Evolutionary conservation across 2,888 invertebrate species (phyloP), one percentile per base, ranked within the genome.

Genomic region (Tetheella fluctuosa): DNA sequence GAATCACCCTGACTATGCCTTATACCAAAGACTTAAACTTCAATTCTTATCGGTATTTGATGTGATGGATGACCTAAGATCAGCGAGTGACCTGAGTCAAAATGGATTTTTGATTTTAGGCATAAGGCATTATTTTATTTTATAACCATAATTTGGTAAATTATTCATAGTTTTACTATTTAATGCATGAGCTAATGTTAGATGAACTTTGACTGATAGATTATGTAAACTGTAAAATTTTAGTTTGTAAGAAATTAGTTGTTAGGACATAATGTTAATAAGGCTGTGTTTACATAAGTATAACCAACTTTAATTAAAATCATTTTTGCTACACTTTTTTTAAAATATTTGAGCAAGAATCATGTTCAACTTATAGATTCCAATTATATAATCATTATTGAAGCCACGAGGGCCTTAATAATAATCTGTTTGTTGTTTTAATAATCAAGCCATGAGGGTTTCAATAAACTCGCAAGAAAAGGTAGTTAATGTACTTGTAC

Each of bases 191-290:
- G 15, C 48, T 20, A 10, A 20, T 42, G 42, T 48, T 39, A 39
- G 13, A 48, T 48, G 48, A 48, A 48, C 48, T 48, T 48, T 48
- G 48, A 48, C 48, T 48, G 48, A 48, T 20, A 48, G 48, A 48
- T n/a, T n/a, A n/a, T 7, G 20, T 48, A 48, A 20, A 39, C n/a
- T 48, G 42, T 17, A 3, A n/a, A 39, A 15, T 15, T 1, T 39
- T 20, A 20, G 39, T n/a, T 48, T 48, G 8, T 20, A 20, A 20
- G 17, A 48, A 7, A 5, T 42, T 42, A 42, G 20, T 48, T 48
- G 48, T 48, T 20, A 20, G 20, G 20, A 48, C n/a, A 48, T 48
- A 17, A 7, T 48, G 48, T 48, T 48, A 48, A 48, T 8, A 20
- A 20, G 48, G n/a, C 48, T 48, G 17, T 48, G 48, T 48, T 48